Conservation (phyloP, 2,113 vertebrate genomes). For the Microtus oregoni region DNA sequence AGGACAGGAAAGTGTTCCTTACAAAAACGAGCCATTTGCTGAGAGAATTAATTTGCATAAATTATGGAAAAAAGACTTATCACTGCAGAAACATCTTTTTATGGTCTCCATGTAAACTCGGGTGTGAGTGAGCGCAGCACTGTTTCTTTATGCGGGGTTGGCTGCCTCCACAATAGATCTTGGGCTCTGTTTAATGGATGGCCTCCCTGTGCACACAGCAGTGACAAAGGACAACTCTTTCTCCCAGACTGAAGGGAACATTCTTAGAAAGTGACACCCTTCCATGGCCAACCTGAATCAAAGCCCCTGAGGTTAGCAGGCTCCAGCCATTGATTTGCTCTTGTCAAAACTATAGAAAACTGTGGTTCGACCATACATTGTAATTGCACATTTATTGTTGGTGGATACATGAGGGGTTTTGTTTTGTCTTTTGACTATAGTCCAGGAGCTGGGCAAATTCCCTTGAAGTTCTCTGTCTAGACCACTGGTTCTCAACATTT, state of each 20-base stretch:
- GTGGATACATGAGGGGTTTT: neutral
- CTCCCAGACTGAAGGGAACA: neutral
- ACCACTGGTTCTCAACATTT: neutral
- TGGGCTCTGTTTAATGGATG: neutral
- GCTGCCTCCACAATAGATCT: neutral
- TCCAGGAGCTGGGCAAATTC: neutral
- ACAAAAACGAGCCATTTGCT: neutral
- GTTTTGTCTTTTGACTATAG: neutral
- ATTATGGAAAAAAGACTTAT: neutral
- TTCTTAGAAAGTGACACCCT: neutral
- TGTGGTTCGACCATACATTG: neutral
- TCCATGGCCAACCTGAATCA: rapidly evolving
- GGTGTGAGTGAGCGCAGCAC: neutral
- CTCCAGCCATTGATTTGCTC: neutral
- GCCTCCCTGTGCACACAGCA: neutral
- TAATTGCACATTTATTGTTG: neutral
- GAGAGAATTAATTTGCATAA: constrained; percentile 6
- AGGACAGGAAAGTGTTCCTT: neutral
- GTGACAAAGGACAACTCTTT: neutral
- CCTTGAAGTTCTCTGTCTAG: neutral
- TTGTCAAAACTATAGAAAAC: neutral
- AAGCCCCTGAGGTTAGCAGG: neutral
- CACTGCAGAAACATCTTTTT: neutral
- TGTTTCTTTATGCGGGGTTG: neutral
- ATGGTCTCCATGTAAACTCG: neutral